A percentile compares a stretch with the other conserved stretches of the same genome.
phyloP scores from a whole-genome alignment of 2,888 invertebrate species.

The Galerucella nymphaeae region DNA sequence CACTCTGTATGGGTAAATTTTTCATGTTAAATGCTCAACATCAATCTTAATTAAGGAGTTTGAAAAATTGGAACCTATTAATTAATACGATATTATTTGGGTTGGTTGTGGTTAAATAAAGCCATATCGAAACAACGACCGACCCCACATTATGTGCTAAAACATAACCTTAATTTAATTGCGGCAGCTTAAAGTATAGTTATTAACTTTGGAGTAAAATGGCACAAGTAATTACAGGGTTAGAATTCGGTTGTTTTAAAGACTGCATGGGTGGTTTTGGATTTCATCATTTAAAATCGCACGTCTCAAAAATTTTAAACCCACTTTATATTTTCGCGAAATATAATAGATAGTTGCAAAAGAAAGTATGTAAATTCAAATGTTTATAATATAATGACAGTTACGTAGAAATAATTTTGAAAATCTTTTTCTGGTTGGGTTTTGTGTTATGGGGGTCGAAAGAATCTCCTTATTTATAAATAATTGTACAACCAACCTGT shows the following conservation, averaged over 20 bases:
- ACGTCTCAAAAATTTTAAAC: neutral
- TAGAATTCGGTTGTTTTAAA: conserved; percentile 33
- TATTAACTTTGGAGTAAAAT: conserved; percentile 38
- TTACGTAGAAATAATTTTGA: no score
- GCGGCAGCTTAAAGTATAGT: conserved; percentile 38
- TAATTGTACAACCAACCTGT: no score
- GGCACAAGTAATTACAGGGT: conserved; percentile 39
- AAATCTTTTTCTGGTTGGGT: no score
- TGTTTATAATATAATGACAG: neutral
- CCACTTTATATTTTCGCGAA: neutral
- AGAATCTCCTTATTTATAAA: no score
- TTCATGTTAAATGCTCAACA: conserved; percentile 1
- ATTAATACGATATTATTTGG: conserved; percentile 31
- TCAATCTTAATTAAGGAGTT: conserved; percentile 33
- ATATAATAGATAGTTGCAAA: neutral
- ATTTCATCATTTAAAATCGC: conserved; percentile 16
- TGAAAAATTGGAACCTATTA: conserved; percentile 33
- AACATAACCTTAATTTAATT: conserved; percentile 43
- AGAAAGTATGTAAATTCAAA: neutral
- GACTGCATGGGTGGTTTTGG: conserved; percentile 42
- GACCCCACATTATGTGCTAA: conserved; percentile 42
- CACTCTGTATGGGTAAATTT: neutral
- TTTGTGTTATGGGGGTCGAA: no score
- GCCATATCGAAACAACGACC: conserved; percentile 29
- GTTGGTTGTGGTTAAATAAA: conserved; percentile 27